phyloP scores from a whole-genome alignment of 1,140 invertebrate species.

The Aleiodes sp. region DNA sequence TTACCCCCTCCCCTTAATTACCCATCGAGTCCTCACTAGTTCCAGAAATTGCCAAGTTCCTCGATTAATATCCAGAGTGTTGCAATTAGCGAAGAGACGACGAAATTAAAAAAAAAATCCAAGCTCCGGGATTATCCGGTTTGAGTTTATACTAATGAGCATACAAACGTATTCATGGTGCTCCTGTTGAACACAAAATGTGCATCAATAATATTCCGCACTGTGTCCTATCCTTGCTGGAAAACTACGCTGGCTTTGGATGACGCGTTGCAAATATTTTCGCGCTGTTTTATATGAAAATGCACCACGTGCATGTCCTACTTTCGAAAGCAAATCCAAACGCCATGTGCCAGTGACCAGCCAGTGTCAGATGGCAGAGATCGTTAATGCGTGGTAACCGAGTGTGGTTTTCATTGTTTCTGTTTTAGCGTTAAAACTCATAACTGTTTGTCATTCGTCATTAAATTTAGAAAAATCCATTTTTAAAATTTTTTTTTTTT shows the following conservation, averaged over 20 bases:
- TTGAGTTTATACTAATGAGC: not conserved
- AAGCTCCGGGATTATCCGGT: not conserved
- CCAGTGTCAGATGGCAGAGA: not conserved
- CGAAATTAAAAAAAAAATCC: not conserved
- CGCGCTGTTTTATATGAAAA: not conserved
- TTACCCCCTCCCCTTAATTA: not conserved
- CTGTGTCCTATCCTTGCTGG: not conserved
- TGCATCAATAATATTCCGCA: not conserved
- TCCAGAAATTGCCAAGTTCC: not conserved
- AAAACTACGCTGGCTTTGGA: not conserved
- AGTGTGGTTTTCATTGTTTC: not conserved
- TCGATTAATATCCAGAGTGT: not conserved
- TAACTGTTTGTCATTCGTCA: not conserved
- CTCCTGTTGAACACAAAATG: not conserved
- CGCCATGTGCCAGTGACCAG: not conserved
- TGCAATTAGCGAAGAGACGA: not conserved
- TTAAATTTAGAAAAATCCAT: not conserved
- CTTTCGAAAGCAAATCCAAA: not conserved
- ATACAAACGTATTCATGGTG: not conserved
- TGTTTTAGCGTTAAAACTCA: not conserved
- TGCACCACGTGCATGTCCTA: not conserved
- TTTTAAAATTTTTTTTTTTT: no score
- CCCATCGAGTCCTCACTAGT: not conserved
- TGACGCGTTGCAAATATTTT: not conserved
- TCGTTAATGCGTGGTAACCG: not conserved